Conservation (phyloP, 53 echinoderm and acorn worm species). For the Henricia sp. region DNA sequence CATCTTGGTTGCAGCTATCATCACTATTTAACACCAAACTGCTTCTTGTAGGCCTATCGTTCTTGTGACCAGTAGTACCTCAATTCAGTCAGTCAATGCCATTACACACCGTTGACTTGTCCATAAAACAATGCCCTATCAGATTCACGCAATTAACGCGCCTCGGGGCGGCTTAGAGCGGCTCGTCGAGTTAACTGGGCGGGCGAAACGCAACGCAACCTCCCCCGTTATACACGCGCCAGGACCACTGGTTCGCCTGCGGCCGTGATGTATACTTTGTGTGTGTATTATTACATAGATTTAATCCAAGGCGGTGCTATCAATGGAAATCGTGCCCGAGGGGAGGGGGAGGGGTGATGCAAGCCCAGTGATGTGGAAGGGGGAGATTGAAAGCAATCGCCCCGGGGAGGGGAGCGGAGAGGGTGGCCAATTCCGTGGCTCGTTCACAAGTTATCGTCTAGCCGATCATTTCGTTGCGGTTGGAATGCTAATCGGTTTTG, state of each 20-base stretch:
- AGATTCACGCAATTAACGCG: constrained; percentile 51
- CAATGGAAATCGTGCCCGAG: constrained; percentile 33
- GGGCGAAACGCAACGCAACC: constrained; percentile 42
- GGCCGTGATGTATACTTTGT: background rate
- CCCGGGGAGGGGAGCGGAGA: background rate
- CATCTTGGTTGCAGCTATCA: no score
- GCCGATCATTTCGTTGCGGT: constrained; percentile 1
- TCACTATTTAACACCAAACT: no score
- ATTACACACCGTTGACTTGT: no score
- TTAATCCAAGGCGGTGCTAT: no score
- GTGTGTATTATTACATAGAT: constrained; percentile 51
- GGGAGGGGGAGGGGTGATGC: constrained; percentile 23
- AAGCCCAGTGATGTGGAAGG: constrained; percentile 49
- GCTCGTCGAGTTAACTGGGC: background rate
- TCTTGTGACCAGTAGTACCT: no score
- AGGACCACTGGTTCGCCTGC: no score
- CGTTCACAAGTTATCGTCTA: constrained; percentile 45
- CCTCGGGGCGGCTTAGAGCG: constrained; percentile 14
- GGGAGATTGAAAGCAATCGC: constrained; percentile 21
- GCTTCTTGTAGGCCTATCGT: no score
- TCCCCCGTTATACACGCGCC: background rate
- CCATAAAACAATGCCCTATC: constrained; percentile 63
- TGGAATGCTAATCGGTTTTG: constrained; percentile 27
- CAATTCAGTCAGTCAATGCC: no score
- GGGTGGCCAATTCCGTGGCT: constrained; percentile 47